Base-by-base conservation (phyloP, 2,113 vertebrate genomes). In the Mixornis gularis region DNA sequence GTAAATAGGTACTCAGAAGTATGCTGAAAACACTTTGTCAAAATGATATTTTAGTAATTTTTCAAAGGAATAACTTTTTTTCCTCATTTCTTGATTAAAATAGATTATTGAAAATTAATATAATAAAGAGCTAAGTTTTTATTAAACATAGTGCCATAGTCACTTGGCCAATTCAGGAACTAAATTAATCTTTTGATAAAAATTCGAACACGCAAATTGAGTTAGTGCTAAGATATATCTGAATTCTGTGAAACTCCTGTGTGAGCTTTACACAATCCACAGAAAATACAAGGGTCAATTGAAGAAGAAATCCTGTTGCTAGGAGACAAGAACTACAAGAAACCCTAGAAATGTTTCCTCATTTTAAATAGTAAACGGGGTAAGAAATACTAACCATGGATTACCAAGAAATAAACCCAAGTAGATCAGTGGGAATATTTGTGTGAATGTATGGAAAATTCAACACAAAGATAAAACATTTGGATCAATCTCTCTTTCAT, bases 301-400 rank as follows among this genome's bases (percentile, higher is more conserved):
- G 85, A 91, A 87, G 63, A 82, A 66, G 44, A 91, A 93, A 81
- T 74, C 59, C 41, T 85, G 87, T 96, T 96, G 90, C 95, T 94
- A 94, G 79, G 87, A 94, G 49, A 87, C 13, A 0, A 66, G 74
- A 85, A 68, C 25, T 40, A 27, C 32, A 63, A 53, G 64, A 69
- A 91, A 58, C 12, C 5, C 7, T 43, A 89, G 36, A 74, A 70
- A 76, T n/a, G 8, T 68, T 56, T 85, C n/a, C 44, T 87, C 21
- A 36, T 82, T 91, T 89, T 56, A 72, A 81, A 56, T 43, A 59
- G 20, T 25, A 81, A 90, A 72, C 4, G 3, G 20, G n/a, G 78
- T 81, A 87, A 93, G 44, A 91, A 91, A 87, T 17, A 59, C 10
- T 40, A 72, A 43, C 24, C 2, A 25, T 52, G 32, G 24, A 64